Evolutionary conservation across 2,113 vertebrate species (phyloP).

Genomic region (Prochilodus magdalenae): DNA sequence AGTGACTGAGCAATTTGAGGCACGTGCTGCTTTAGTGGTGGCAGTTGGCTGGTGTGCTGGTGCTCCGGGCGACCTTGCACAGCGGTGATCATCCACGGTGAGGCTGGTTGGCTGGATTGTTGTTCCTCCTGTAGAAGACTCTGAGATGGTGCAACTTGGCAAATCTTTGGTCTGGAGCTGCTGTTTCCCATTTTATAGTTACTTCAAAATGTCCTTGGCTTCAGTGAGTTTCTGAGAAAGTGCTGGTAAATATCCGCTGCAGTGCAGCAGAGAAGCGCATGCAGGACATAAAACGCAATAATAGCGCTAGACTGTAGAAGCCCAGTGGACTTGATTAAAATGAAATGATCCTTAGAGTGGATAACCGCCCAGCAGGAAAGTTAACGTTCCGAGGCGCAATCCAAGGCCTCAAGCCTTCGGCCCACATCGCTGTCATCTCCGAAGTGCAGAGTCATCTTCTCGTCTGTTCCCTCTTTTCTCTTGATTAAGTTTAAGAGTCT

Average conservation of each 20-base stretch:
- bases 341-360: constrained; percentile 4
- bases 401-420: neutral
- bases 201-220: neutral
- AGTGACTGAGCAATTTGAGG: constrained; percentile 44
- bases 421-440: neutral
- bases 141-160: constrained; percentile 65
- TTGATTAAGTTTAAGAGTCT: neutral
- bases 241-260: neutral
- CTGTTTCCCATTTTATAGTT: constrained; percentile 66
- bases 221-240: neutral
- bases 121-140: constrained; percentile 38
- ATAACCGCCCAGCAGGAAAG: neutral
- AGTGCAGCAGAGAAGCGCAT: neutral
- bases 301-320: neutral
- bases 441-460: neutral
- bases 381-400: neutral
- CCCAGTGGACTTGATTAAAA: neutral
- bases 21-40: constrained; percentile 64
- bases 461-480: neutral
- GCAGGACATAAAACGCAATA: neutral
- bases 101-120: constrained; percentile 14
- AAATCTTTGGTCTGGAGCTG: constrained; percentile 65
- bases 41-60: constrained; percentile 49
- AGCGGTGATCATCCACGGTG: constrained; percentile 61
- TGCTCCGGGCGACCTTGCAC: constrained; percentile 40